These are phyloP conservation scores for Perca flavescens DNA, from an alignment of 2,113 vertebrate genomes.

Conservation along the genomic window DNA sequence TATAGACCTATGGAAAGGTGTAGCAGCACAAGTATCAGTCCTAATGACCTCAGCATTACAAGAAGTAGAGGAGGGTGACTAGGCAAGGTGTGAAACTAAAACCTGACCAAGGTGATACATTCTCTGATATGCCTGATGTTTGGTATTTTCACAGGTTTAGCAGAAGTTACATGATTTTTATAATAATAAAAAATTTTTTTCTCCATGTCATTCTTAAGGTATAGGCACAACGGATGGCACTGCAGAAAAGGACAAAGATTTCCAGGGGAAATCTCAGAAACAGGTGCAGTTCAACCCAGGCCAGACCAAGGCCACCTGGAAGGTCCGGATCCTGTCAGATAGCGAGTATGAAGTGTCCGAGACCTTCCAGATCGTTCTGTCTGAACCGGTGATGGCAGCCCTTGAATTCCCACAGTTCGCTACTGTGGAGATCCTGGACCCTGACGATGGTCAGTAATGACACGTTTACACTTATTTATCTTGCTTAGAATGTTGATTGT, in stretches of 20 bases:
- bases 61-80: too few relatives aligned
- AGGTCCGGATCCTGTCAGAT: constrained; percentile 90
- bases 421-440: constrained; percentile 92
- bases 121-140: neutral
- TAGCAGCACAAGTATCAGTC: too few relatives aligned
- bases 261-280: constrained; percentile 93
- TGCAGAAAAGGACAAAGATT: constrained; percentile 92
- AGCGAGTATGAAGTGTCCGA: constrained; percentile 89
- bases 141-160: neutral
- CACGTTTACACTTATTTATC: neutral
- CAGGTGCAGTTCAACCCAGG: constrained; percentile 98
- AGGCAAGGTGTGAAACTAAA: too few relatives aligned
- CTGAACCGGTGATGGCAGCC: constrained; percentile 93
- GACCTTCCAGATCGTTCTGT: constrained; percentile 91
- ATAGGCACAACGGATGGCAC: constrained; percentile 92
- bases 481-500: neutral
- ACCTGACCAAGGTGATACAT: neutral
- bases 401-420: constrained; percentile 89
- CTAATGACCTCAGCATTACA: too few relatives aligned
- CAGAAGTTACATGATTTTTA: constrained; percentile 2
- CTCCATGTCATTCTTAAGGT: constrained; percentile 77
- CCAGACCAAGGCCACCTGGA: constrained; percentile 91
- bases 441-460: constrained; percentile 89
- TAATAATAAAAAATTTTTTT: neutral
- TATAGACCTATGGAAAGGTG: too few relatives aligned